A percentile compares a stretch with the other conserved stretches of the same genome.
These are phyloP conservation scores for Lacerta bilineata DNA, from an alignment of 2,797 vertebrate genomes.

Conservation along the genomic window DNA sequence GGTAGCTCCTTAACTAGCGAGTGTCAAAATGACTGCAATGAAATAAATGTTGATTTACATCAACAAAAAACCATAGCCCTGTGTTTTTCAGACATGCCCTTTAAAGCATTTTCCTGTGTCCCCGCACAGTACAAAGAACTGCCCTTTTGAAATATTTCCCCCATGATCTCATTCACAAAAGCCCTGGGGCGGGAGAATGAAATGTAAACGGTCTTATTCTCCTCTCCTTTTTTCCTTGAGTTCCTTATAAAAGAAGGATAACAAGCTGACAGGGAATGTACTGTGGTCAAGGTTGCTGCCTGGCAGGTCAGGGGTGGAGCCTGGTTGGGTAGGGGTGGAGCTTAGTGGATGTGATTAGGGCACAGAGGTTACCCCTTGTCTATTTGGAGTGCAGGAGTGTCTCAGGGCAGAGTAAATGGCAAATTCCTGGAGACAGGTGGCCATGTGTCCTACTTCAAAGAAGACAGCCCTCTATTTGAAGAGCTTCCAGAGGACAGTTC, in stretches of 20 bases:
- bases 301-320: not conserved
- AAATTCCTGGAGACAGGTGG: not conserved
- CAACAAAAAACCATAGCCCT: not conserved
- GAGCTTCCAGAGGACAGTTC: no score
- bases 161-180: not conserved
- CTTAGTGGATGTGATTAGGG: not conserved
- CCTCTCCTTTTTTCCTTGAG: not conserved
- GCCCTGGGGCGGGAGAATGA: not conserved
- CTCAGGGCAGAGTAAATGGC: not conserved
- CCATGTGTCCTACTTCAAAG: no score
- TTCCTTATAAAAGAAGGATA: not conserved
- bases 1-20: not conserved
- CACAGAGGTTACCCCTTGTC: not conserved
- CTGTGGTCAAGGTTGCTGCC: not conserved
- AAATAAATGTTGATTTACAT: conserved; percentile 11
- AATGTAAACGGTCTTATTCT: not conserved
- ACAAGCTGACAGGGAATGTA: not conserved
- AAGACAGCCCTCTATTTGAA: no score
- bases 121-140: not conserved
- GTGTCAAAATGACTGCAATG: conserved; percentile 22
- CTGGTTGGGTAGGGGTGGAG: not conserved
- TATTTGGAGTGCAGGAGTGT: no score
- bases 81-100: not conserved
- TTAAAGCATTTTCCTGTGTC: not conserved
- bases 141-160: not conserved